A percentile compares a stretch with the other conserved stretches of the same genome.
phyloP scores from a whole-genome alignment of 2,113 vertebrate species.

The Mixornis gularis region DNA sequence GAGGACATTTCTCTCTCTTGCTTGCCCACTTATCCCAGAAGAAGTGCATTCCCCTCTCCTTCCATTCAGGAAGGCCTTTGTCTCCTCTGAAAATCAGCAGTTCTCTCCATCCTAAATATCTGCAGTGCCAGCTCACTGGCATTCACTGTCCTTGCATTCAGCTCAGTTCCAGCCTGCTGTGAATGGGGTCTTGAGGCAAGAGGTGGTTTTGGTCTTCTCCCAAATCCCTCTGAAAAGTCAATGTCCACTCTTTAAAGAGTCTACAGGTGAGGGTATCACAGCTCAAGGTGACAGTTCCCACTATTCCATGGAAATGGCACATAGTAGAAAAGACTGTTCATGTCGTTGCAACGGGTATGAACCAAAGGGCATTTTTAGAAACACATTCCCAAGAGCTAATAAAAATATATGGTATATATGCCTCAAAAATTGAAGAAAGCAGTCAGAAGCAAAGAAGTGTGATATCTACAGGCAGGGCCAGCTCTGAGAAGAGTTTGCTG shows the following conservation, averaged over 20 bases:
- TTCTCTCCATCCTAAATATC: not conserved
- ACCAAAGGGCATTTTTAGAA: slow-evolving; percentile 32
- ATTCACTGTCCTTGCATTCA: not conserved
- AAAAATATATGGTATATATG: slow-evolving; percentile 18
- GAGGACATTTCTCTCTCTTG: not conserved
- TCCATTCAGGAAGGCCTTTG: not conserved
- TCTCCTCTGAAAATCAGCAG: not conserved
- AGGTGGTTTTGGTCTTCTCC: not conserved
- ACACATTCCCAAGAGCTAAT: slow-evolving; percentile 29
- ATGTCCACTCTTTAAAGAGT: not conserved
- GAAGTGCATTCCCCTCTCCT: not conserved
- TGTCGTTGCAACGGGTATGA: not conserved
- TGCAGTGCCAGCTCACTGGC: not conserved
- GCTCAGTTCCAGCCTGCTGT: not conserved
- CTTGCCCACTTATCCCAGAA: not conserved
- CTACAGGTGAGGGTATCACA: not conserved
- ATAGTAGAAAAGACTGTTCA: not conserved
- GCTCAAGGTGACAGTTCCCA: not conserved
- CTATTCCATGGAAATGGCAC: not conserved
- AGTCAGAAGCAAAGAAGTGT: slow-evolving; percentile 64
- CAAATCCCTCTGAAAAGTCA: not conserved
- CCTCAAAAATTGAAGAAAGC: slow-evolving; percentile 42
- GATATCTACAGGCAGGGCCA: slow-evolving; percentile 65
- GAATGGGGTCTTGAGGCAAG: not conserved
- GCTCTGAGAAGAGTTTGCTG: slow-evolving; percentile 57